Evolutionary conservation across 2,797 vertebrate genomes (phyloP).

Genomic region (Channa striata): DNA sequence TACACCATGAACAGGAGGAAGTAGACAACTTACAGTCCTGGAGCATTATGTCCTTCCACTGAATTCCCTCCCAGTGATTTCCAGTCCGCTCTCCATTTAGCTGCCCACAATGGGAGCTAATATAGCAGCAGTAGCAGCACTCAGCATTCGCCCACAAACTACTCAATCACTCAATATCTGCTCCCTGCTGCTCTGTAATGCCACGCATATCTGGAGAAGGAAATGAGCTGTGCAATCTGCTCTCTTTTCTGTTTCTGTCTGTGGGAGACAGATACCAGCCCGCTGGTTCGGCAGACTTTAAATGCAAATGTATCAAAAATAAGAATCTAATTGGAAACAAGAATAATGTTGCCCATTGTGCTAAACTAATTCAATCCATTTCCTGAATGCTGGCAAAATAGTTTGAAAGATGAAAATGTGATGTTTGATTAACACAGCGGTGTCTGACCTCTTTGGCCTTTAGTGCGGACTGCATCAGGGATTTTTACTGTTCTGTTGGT

Average conservation of each 20-base stretch:
- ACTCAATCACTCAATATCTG: conserved; percentile 68
- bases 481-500: too few species aligned
- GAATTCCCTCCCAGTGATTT: conserved; percentile 63
- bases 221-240: conserved; percentile 63
- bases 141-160: conserved; percentile 58
- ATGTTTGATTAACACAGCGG: neutral
- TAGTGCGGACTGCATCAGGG: too few species aligned
- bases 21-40: conserved; percentile 33
- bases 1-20: conserved; percentile 35
- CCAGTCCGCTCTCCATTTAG: conserved; percentile 66
- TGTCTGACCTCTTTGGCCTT: conserved; percentile 10
- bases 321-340: conserved; percentile 44
- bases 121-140: conserved; percentile 56
- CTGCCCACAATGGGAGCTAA: conserved; percentile 74
- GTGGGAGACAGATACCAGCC: conserved; percentile 19
- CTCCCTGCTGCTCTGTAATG: conserved; percentile 34
- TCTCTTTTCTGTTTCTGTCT: conserved; percentile 9
- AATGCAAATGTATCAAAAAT: conserved; percentile 46
- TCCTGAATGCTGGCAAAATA: conserved; percentile 50
- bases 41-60: conserved; percentile 39
- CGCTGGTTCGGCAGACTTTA: neutral
- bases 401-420: conserved; percentile 42
- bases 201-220: conserved; percentile 66
- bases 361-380: conserved; percentile 35
- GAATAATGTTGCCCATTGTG: conserved; percentile 49